Conservation (phyloP, 2,888 invertebrate genomes). For the Synanthedon andrenaeformis region DNA sequence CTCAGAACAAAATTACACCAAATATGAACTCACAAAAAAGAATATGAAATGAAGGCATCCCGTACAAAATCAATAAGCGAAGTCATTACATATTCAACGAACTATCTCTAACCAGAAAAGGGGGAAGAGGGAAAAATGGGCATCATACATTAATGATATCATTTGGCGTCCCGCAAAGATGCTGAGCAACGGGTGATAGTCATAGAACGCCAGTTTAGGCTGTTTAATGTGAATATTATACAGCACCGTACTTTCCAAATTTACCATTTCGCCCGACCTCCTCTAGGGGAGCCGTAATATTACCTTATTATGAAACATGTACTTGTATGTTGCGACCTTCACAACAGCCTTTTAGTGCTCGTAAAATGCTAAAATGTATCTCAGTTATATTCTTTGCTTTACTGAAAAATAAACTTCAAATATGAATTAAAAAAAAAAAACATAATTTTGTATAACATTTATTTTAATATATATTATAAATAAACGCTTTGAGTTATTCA, state of each 20-base stretch:
- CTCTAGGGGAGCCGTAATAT: conserved; percentile 12
- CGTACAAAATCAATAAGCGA: conserved; percentile 31
- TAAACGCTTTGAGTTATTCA: too few species aligned
- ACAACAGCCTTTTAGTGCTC: too few species aligned
- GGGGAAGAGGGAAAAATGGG: conserved; percentile 35
- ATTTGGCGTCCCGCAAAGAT: conserved; percentile 55
- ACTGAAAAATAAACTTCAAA: too few species aligned
- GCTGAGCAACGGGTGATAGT: conserved; percentile 55
- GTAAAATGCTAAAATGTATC: too few species aligned
- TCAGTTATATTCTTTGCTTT: too few species aligned
- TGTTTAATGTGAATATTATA: conserved; percentile 64
- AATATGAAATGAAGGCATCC: background rate
- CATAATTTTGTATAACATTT: too few species aligned
- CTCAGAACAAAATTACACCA: too few species aligned
- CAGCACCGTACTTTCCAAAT: conserved; percentile 31
- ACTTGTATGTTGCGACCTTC: background rate
- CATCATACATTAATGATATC: conserved; percentile 59
- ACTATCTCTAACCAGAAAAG: conserved; percentile 22
- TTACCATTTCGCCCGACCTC: conserved; percentile 19
- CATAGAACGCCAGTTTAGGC: conserved; percentile 52
- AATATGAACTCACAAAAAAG: background rate
- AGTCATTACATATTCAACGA: conserved; percentile 40
- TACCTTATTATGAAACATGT: conserved; percentile 4
- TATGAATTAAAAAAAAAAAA: too few species aligned
- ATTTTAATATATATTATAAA: too few species aligned